Conservation (phyloP, 23 tunicate genomes). For the Styela plicata region DNA sequence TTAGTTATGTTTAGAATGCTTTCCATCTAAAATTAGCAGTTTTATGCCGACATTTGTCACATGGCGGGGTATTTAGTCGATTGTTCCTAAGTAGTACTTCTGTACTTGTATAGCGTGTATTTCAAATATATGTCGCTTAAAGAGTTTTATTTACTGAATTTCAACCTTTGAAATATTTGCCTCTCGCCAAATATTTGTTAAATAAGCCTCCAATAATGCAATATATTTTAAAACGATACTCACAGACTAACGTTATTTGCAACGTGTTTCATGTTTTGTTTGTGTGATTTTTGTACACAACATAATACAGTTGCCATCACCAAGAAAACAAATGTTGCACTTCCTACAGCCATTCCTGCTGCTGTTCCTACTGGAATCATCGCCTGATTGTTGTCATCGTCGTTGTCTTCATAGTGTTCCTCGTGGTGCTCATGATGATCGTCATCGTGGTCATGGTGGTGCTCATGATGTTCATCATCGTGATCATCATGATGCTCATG, state of each 20-base stretch:
- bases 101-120: too few species aligned
- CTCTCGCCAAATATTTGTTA: too few species aligned
- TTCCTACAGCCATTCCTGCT: constrained; percentile 45
- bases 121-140: too few species aligned
- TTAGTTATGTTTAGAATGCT: too few species aligned
- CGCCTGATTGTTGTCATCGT: constrained; percentile 1
- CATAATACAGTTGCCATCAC: constrained; percentile 42
- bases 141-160: too few species aligned
- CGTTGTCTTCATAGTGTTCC: not conserved
- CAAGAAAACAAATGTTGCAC: constrained; percentile 34
- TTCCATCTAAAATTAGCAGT: too few species aligned
- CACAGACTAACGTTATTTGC: constrained; percentile 22
- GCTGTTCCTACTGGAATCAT: constrained; percentile 25
- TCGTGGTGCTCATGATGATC: not conserved
- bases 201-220: not conserved
- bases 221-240: constrained; percentile 4
- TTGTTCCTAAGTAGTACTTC: too few species aligned
- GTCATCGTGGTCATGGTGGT: not conserved
- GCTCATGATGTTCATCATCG: constrained; percentile 2
- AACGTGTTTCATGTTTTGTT: constrained; percentile 16
- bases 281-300: constrained; percentile 57
- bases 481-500: not conserved
- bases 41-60: too few species aligned
- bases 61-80: too few species aligned
- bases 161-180: too few species aligned